Evolutionary conservation across 2,797 vertebrate genomes (phyloP).

Genomic region (Tinamus major): DNA sequence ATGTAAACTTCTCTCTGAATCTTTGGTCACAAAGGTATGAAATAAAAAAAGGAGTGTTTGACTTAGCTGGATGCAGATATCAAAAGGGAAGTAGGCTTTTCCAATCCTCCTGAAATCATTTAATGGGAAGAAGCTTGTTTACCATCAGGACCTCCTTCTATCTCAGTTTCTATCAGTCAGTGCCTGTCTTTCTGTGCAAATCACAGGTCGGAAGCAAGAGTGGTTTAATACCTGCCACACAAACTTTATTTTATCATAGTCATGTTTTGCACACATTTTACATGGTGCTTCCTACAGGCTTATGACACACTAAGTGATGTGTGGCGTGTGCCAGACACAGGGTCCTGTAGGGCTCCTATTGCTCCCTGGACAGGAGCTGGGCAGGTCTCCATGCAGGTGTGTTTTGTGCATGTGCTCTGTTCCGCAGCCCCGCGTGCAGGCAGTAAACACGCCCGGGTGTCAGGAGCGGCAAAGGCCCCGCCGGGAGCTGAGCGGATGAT

Average conservation of each 20-base stretch:
- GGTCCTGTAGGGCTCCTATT: background rate
- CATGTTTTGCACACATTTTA: background rate
- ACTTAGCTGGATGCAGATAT: background rate
- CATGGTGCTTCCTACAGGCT: background rate
- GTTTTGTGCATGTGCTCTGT: background rate
- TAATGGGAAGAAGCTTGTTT: background rate
- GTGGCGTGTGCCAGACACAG: background rate
- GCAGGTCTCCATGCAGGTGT: background rate
- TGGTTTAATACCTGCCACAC: background rate
- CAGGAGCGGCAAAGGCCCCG: background rate
- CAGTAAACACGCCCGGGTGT: fast-evolving
- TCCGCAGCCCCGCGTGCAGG: background rate
- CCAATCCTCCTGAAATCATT: background rate
- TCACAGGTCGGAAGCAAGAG: background rate
- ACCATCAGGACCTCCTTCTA: background rate
- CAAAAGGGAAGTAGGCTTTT: background rate
- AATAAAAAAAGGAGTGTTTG: background rate
- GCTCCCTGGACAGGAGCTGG: background rate
- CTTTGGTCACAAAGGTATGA: background rate
- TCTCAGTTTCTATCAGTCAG: background rate
- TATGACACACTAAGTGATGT: background rate
- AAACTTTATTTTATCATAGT: background rate
- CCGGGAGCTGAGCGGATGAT: background rate
- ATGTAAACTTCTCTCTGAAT: background rate
- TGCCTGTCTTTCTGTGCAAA: background rate